Conservation (phyloP, 1,140 invertebrate genomes). For the Drosophila melanica region DNA sequence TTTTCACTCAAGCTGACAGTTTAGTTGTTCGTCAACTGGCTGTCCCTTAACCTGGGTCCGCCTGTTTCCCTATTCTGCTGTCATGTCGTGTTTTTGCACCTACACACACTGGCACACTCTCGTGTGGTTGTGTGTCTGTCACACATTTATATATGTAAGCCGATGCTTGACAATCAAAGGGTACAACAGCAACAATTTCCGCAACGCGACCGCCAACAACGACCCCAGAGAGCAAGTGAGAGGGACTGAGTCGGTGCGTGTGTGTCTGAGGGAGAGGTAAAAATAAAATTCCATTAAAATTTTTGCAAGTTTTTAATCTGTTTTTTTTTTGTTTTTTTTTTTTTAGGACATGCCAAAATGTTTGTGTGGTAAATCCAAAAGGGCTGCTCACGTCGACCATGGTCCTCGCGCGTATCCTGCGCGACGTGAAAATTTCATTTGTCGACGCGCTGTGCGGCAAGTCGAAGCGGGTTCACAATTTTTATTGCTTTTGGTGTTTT, state of each 20-base stretch:
- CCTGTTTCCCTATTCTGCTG: slow-evolving; percentile 5
- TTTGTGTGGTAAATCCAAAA: slow-evolving; percentile 73
- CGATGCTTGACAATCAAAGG: slow-evolving; percentile 78
- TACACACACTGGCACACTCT: slow-evolving; percentile 22
- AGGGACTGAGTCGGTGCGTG: neutral
- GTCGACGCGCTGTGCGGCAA: slow-evolving; percentile 39
- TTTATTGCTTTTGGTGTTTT: slow-evolving; percentile 48
- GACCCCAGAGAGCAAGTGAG: slow-evolving; percentile 20
- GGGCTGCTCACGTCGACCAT: slow-evolving; percentile 36
- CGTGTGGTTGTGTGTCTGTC: slow-evolving; percentile 49
- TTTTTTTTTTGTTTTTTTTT: slow-evolving; percentile 47
- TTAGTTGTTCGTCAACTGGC: slow-evolving; percentile 30
- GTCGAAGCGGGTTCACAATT: slow-evolving; percentile 41
- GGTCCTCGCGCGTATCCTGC: slow-evolving; percentile 58
- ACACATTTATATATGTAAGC: slow-evolving; percentile 77
- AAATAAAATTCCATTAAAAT: slow-evolving; percentile 79
- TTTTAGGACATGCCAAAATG: slow-evolving; percentile 54
- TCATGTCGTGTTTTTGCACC: slow-evolving; percentile 31
- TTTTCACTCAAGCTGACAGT: slow-evolving; percentile 43
- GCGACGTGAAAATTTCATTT: slow-evolving; percentile 77
- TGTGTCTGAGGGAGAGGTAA: slow-evolving; percentile 5
- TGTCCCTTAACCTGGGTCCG: slow-evolving; percentile 17
- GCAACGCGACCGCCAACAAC: slow-evolving; percentile 59
- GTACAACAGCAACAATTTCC: slow-evolving; percentile 68
- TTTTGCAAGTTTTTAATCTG: slow-evolving; percentile 77